phyloP scores from a whole-genome alignment of 2,797 vertebrate species.

The Lacerta bilineata region DNA sequence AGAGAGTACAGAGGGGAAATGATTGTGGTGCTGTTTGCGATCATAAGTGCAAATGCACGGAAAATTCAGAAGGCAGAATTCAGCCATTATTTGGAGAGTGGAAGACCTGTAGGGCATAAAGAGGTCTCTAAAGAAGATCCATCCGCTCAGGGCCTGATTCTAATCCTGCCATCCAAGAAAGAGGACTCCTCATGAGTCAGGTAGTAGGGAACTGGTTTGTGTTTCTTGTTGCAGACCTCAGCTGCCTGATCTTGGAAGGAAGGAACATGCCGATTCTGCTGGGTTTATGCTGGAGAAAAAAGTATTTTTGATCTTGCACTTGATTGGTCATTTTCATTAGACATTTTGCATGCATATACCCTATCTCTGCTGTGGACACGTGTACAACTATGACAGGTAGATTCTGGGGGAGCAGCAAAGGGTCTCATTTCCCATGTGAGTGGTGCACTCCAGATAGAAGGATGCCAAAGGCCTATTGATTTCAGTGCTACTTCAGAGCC shows the following conservation, averaged over 20 bases:
- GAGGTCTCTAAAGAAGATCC: not conserved
- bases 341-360: not conserved
- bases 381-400: not conserved
- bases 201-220: not conserved
- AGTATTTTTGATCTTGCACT: not conserved
- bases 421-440: not conserved
- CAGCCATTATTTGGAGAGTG: not conserved
- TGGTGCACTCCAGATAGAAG: not conserved
- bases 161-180: not conserved
- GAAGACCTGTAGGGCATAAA: not conserved
- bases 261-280: not conserved
- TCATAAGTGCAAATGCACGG: not conserved
- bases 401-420: not conserved
- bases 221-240: not conserved
- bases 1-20: not conserved
- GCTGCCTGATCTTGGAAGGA: not conserved
- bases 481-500: not conserved
- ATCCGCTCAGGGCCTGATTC: not conserved
- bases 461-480: not conserved
- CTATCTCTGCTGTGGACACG: not conserved
- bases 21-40: not conserved
- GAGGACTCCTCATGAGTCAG: not conserved
- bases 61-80: conserved; percentile 10
- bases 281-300: not conserved
- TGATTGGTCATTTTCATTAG: conserved; percentile 4